phyloP scores from a whole-genome alignment of 2,113 vertebrate genomes.

The Macrotis lagotis region DNA sequence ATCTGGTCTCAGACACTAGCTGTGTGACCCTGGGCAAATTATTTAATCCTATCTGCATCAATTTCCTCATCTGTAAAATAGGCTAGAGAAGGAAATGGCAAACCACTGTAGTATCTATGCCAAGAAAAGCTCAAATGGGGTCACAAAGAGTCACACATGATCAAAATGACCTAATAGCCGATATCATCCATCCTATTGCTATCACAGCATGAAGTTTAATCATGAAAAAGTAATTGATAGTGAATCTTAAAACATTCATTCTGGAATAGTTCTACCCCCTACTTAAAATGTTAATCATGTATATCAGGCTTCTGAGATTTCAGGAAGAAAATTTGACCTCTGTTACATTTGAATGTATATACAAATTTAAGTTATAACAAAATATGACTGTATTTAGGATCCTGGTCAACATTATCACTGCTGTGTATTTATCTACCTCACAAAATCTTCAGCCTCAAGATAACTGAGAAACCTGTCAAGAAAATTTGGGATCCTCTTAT shows the following conservation, averaged over 20 bases:
- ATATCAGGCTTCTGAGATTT: conserved; percentile 38
- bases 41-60: background rate
- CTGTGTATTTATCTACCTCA: conserved; percentile 64
- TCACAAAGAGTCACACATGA: background rate
- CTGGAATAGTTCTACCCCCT: conserved; percentile 17
- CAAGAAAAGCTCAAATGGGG: background rate
- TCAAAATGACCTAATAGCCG: background rate
- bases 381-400: conserved; percentile 66
- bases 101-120: no score
- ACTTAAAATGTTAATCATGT: conserved; percentile 4
- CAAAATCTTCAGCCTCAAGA: conserved; percentile 56
- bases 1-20: background rate
- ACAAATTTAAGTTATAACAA: conserved; percentile 64
- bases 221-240: conserved; percentile 39
- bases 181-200: conserved; percentile 11
- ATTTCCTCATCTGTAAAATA: no score
- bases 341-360: conserved; percentile 56
- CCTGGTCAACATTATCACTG: conserved; percentile 54
- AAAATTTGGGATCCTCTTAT: conserved; percentile 56
- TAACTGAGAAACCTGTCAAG: conserved; percentile 58
- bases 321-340: conserved; percentile 40
- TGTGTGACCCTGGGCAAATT: background rate
- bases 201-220: conserved; percentile 15
- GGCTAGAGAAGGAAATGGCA: no score
- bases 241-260: conserved; percentile 19